phyloP scores from a whole-genome alignment of 2,113 vertebrate species.

The Neomonachus schauinslandi region DNA sequence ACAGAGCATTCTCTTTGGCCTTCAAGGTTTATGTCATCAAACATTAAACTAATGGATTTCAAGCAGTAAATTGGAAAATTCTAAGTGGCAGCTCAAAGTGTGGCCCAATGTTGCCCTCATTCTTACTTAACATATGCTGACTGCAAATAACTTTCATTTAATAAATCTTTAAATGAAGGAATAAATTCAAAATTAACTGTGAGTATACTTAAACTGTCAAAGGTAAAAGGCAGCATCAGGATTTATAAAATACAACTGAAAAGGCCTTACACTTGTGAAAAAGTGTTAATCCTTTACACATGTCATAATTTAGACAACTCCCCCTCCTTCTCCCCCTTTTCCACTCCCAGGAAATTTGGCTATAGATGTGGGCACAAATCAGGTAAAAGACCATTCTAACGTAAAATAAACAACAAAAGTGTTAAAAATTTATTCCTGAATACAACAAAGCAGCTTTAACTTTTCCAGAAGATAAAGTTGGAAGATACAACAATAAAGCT shows the following conservation, averaged over 20 bases:
- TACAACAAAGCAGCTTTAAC: slow-evolving; percentile 26
- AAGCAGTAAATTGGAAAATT: slow-evolving; percentile 41
- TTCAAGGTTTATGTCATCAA: slow-evolving; percentile 44
- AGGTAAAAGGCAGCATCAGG: slow-evolving; percentile 7
- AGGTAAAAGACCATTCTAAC: neutral
- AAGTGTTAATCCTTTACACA: slow-evolving; percentile 20
- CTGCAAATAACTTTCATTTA: slow-evolving; percentile 36
- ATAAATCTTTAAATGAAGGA: slow-evolving; percentile 35
- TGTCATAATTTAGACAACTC: neutral
- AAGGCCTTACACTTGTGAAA: neutral
- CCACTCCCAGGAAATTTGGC: neutral
- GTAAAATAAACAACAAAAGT: slow-evolving; percentile 6
- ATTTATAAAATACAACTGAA: slow-evolving; percentile 28
- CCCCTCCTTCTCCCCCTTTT: neutral
- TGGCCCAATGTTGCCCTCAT: slow-evolving; percentile 21
- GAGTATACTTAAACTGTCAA: neutral
- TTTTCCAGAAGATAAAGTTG: slow-evolving; percentile 37
- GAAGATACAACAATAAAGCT: slow-evolving; percentile 6
- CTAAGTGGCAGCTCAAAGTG: neutral
- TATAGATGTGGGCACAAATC: neutral
- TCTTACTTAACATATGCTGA: neutral
- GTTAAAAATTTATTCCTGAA: neutral
- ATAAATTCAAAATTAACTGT: slow-evolving; percentile 51
- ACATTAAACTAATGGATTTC: slow-evolving; percentile 40
- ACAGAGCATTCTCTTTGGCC: neutral